These are phyloP conservation scores for Pelmatolapia mariae DNA, from an alignment of 2,113 vertebrate genomes.

Conservation along the genomic window DNA sequence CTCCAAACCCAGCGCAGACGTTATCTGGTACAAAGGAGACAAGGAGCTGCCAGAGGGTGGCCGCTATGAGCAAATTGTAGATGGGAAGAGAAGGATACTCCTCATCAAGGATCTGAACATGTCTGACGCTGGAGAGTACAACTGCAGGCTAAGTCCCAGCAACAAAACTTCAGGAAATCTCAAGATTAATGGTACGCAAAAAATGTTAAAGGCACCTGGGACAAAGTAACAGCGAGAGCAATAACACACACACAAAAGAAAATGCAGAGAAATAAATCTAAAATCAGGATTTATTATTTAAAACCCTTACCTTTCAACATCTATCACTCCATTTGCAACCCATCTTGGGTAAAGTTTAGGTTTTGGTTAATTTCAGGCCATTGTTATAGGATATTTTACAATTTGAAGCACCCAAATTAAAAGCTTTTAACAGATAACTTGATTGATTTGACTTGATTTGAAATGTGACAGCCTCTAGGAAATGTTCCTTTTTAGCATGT, in stretches of 20 bases:
- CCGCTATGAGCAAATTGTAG: slow-evolving; percentile 84
- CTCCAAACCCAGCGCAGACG: slow-evolving; percentile 90
- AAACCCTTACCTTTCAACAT: not conserved
- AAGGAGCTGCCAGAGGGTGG: slow-evolving; percentile 88
- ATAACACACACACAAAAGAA: not conserved
- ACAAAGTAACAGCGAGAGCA: not conserved
- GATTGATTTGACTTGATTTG: not conserved
- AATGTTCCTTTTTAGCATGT: not conserved
- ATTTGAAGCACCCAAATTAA: not conserved
- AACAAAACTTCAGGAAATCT: slow-evolving; percentile 83
- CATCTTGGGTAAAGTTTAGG: not conserved
- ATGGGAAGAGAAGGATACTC: slow-evolving; percentile 90
- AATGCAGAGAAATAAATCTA: not conserved
- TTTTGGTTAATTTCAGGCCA: not conserved
- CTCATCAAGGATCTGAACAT: slow-evolving; percentile 84
- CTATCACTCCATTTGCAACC: not conserved
- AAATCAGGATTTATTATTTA: not conserved
- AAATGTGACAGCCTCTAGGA: not conserved
- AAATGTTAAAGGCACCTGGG: not conserved
- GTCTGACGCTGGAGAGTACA: slow-evolving; percentile 83
- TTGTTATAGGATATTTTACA: not conserved
- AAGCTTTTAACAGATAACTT: not conserved
- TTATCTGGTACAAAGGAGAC: slow-evolving; percentile 87
- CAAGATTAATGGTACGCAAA: slow-evolving; percentile 83
- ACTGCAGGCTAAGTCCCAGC: slow-evolving; percentile 82